Evolutionary conservation across 2,797 vertebrate genomes (phyloP).

Genomic region (Notolepis coatsorum): DNA sequence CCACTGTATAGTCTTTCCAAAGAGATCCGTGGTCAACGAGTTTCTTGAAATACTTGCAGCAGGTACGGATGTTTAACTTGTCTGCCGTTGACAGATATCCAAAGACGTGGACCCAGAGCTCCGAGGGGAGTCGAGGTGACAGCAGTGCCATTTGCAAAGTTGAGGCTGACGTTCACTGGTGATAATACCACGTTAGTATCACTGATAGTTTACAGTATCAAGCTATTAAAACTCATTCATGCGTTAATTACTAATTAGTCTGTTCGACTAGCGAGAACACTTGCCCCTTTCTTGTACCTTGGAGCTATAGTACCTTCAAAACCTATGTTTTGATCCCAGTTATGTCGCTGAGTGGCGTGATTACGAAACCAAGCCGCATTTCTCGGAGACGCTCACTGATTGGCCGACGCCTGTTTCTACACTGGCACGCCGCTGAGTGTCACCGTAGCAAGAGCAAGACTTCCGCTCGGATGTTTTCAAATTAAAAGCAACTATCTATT

Average conservation of each 20-base stretch:
- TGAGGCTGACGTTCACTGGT: too few species aligned
- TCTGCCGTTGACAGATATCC: slow-evolving; percentile 48
- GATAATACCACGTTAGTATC: too few species aligned
- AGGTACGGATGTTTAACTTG: slow-evolving; percentile 50
- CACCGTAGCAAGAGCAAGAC: too few species aligned
- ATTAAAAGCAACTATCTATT: too few species aligned
- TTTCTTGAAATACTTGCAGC: slow-evolving; percentile 58
- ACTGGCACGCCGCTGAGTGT: too few species aligned
- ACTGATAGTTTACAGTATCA: neutral
- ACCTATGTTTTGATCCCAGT: neutral
- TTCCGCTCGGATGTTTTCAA: too few species aligned
- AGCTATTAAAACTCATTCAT: neutral
- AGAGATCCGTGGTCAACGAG: slow-evolving; percentile 60
- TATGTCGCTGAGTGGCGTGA: too few species aligned
- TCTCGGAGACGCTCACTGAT: too few species aligned
- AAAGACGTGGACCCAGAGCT: slow-evolving; percentile 64
- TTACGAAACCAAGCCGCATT: too few species aligned
- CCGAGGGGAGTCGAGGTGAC: slow-evolving; percentile 44
- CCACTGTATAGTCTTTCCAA: slow-evolving; percentile 59
- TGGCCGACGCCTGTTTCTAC: too few species aligned
- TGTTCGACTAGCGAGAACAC: neutral
- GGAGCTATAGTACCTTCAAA: neutral
- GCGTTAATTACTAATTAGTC: neutral
- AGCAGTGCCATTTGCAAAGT: slow-evolving; percentile 22
- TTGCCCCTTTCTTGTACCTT: too few species aligned